Evolutionary conservation across 2,113 vertebrate species (phyloP), one percentile per base, ranked within the genome.

Genomic region (Sisor rabdophorus): DNA sequence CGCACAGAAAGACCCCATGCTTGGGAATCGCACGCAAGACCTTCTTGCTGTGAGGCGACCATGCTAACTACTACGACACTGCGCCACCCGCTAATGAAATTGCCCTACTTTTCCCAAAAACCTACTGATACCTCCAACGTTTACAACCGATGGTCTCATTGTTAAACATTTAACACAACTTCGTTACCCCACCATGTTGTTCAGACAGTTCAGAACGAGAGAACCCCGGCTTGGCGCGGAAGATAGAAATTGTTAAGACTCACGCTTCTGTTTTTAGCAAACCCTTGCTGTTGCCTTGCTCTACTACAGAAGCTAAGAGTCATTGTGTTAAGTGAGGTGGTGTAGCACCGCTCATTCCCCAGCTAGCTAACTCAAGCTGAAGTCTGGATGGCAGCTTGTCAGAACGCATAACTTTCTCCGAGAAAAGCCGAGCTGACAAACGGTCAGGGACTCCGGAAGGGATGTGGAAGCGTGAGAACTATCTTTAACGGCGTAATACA

Each of bases 321-420:
- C 17, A 61, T 28, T 22, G 50, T 55, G 58, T 54, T 55, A 71
- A 78, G 76, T 64, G 68, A 54, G 48, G 52, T 30, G 48, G 50
- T 17, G 58, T 48, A 30, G 40, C 63, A 65, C 47, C 47, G 32
- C 67, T 74, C 73, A 58, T 76, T 56, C 50, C 65, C 58, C n/a
- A n/a, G 71, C 80, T 28, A n/a, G 72, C 72, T 72, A 67, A 69
- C 61, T 61, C 56, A 17, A 60, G 11, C 67, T 77, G 68, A 78
- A 86, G 56, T 72, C 71, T 84, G 63, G 26, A 9, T 82, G 84
- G 84, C 85, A 84, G 84, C 81, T 71, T 74, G 85, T 87, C 87
- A 82, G 74, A 20, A 22, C 11, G 56, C 54, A 85, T 84, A 36
- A 24, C 61, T 22, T 16, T 11, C 63, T 32, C 20, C 4, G 4